A percentile compares a stretch with the other conserved stretches of the same genome.
These are phyloP conservation scores for Zosterops borbonicus DNA, from an alignment of 2,113 vertebrate genomes.

Conservation along the genomic window DNA sequence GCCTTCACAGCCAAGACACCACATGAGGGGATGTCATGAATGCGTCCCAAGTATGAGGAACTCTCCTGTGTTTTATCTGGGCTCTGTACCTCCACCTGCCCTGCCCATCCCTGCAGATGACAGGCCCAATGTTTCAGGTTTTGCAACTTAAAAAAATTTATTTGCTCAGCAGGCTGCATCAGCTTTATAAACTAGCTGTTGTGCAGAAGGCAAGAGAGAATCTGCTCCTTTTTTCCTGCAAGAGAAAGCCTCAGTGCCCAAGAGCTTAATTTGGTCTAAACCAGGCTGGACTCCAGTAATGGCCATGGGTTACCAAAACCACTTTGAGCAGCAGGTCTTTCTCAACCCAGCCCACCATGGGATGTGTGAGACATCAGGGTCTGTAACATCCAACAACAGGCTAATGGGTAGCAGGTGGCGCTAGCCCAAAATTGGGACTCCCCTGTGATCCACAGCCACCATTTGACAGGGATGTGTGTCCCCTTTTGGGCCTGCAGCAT, in stretches of 20 bases:
- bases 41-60: fast-evolving
- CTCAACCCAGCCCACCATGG: background rate
- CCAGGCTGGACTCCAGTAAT: background rate
- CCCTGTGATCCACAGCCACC: fast-evolving
- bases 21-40: fast-evolving
- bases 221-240: background rate
- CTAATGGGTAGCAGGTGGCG: background rate
- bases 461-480: background rate
- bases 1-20: background rate
- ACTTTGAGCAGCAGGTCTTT: background rate
- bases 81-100: background rate
- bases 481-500: background rate
- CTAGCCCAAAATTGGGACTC: background rate
- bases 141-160: background rate
- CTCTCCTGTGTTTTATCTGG: background rate
- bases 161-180: background rate
- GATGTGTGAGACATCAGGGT: background rate
- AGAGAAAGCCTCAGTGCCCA: background rate
- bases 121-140: background rate
- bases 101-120: background rate
- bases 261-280: background rate
- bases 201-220: background rate
- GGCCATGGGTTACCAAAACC: background rate
- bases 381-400: background rate
- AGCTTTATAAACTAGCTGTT: background rate